phyloP scores from a whole-genome alignment of 2,797 vertebrate species.

The Buceros bicornis region DNA sequence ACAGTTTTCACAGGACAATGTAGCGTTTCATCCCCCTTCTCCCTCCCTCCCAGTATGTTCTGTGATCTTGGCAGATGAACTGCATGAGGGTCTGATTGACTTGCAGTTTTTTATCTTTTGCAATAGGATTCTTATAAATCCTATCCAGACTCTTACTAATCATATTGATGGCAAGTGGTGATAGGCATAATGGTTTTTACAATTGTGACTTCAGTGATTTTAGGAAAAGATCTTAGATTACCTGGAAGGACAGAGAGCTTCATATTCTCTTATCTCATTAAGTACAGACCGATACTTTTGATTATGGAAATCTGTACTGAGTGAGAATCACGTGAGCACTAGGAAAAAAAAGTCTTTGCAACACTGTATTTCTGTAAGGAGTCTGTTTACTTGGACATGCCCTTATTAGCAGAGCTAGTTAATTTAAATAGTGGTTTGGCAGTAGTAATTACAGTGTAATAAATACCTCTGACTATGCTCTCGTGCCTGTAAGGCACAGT shows the following conservation, averaged over 20 bases:
- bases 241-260: background rate
- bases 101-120: background rate
- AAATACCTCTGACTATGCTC: slow-evolving; percentile 5
- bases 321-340: background rate
- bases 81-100: background rate
- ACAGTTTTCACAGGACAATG: background rate
- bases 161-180: background rate
- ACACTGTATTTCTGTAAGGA: background rate
- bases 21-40: background rate
- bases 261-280: background rate
- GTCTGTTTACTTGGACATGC: slow-evolving; percentile 1
- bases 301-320: background rate
- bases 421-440: background rate
- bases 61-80: background rate
- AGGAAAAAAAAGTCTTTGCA: background rate
- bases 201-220: background rate
- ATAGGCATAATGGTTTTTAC: background rate
- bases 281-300: background rate
- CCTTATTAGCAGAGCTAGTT: background rate
- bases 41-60: background rate
- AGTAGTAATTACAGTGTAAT: slow-evolving; percentile 7
- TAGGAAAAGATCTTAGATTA: background rate
- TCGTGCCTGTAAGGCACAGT: background rate
- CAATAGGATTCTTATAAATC: background rate
- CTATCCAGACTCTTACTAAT: background rate